Percentiles rank a stretch among this genome's conserved stretches.
phyloP scores from a whole-genome alignment of 2,888 invertebrate species.

The Abrostola triplasia region DNA sequence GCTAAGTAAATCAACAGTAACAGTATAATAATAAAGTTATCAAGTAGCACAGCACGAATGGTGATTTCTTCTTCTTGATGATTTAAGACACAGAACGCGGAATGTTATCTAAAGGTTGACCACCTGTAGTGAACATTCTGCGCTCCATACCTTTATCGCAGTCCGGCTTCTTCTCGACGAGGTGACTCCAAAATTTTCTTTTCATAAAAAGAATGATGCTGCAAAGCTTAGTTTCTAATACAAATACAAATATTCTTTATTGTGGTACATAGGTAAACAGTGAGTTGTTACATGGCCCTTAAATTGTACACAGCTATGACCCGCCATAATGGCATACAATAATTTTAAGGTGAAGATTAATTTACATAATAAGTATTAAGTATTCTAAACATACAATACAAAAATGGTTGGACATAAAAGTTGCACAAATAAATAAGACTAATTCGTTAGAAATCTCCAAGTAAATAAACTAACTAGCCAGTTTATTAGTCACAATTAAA shows the following conservation, averaged over 20 bases:
- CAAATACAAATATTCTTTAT: too few relatives aligned
- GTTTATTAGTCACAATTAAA: too few relatives aligned
- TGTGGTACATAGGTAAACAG: too few relatives aligned
- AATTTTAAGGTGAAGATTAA: too few relatives aligned
- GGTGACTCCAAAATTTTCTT: not conserved
- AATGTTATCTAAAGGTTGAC: not conserved
- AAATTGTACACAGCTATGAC: too few relatives aligned
- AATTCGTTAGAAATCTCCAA: not conserved
- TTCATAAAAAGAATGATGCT: not conserved
- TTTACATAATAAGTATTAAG: too few relatives aligned
- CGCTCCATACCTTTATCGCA: not conserved
- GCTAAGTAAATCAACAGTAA: too few relatives aligned
- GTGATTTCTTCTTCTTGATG: not conserved
- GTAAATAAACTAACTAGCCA: not conserved
- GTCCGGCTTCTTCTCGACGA: not conserved
- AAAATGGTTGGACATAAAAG: not conserved
- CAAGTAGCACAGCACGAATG: too few relatives aligned
- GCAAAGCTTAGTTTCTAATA: not conserved
- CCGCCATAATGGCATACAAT: too few relatives aligned
- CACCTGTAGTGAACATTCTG: not conserved
- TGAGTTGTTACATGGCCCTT: too few relatives aligned
- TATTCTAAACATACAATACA: too few relatives aligned
- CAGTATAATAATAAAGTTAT: too few relatives aligned
- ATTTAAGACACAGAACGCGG: not conserved
- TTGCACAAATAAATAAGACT: not conserved